These are phyloP conservation scores for Amphipyra tragopoginis DNA, from an alignment of 2,888 invertebrate genomes.

Conservation along the genomic window DNA sequence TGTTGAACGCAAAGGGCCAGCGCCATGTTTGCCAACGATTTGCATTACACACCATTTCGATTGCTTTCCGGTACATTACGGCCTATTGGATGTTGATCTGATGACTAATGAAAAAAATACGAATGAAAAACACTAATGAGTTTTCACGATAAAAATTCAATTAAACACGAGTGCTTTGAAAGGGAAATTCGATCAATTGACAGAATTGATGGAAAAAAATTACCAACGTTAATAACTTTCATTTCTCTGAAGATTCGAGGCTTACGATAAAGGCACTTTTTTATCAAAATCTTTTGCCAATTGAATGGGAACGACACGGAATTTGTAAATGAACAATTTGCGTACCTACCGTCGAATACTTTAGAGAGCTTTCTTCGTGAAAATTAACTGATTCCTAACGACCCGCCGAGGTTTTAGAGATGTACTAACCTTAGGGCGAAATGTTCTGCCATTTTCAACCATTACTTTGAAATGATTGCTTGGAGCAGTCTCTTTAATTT, in stretches of 20 bases:
- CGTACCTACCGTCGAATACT: slow-evolving; percentile 56
- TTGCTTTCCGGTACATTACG: slow-evolving; percentile 29
- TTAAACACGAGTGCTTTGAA: slow-evolving; percentile 40
- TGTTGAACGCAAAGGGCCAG: slow-evolving; percentile 60
- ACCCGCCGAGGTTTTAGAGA: slow-evolving; percentile 48
- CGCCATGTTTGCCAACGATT: slow-evolving; percentile 64
- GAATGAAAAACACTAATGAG: slow-evolving; percentile 36
- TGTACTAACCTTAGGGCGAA: slow-evolving; percentile 56
- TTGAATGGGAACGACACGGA: slow-evolving; percentile 60
- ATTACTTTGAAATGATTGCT: slow-evolving; percentile 62
- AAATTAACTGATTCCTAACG: slow-evolving; percentile 65
- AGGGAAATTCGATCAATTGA: slow-evolving; percentile 46
- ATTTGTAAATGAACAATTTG: slow-evolving; percentile 67
- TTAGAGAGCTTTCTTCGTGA: slow-evolving; percentile 55
- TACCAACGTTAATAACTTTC: slow-evolving; percentile 45
- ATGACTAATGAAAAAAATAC: slow-evolving; percentile 33
- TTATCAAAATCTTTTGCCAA: slow-evolving; percentile 59
- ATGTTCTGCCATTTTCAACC: slow-evolving; percentile 61
- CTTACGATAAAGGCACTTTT: slow-evolving; percentile 53
- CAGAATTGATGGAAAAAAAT: slow-evolving; percentile 37
- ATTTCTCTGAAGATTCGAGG: slow-evolving; percentile 42
- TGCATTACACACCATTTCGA: slow-evolving; percentile 62
- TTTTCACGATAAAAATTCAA: slow-evolving; percentile 41
- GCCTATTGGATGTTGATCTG: slow-evolving; percentile 16
- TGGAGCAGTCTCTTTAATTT: slow-evolving; percentile 55